Evolutionary conservation across 1,140 invertebrate genomes (phyloP).

Genomic region (Drosophila tsacasi): DNA sequence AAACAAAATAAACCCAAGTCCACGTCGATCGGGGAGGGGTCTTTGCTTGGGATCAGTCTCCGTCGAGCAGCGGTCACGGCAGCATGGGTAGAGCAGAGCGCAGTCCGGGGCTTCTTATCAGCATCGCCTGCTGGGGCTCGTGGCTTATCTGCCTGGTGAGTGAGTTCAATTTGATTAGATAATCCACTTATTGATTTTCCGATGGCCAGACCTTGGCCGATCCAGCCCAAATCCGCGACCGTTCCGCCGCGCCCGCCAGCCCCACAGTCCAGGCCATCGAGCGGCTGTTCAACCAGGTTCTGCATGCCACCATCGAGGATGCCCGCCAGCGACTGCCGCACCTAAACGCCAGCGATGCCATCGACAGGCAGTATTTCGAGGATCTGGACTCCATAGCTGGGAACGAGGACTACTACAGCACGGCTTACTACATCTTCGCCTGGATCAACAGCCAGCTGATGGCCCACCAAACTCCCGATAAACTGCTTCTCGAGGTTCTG

Average conservation of each 20-base stretch:
- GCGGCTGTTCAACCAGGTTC: slow-evolving; percentile 57
- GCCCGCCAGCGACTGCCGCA: slow-evolving; percentile 17
- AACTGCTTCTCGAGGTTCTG: slow-evolving; percentile 40
- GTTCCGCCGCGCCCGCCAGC: background rate
- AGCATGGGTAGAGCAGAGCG: slow-evolving; percentile 42
- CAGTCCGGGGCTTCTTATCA: slow-evolving; percentile 35
- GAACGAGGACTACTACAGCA: slow-evolving; percentile 59
- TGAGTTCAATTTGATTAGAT: slow-evolving; percentile 16
- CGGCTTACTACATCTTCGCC: slow-evolving; percentile 58
- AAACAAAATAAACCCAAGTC: slow-evolving; percentile 58
- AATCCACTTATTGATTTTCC: slow-evolving; percentile 19
- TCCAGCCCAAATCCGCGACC: background rate
- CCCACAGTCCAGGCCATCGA: slow-evolving; percentile 42
- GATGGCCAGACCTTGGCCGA: slow-evolving; percentile 23
- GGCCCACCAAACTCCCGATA: slow-evolving; percentile 13
- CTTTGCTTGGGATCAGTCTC: slow-evolving; percentile 28
- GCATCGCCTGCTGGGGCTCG: slow-evolving; percentile 15
- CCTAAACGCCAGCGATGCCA: slow-evolving; percentile 44
- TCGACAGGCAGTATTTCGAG: slow-evolving; percentile 60
- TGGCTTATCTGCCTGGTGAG: slow-evolving; percentile 41
- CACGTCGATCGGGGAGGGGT: slow-evolving; percentile 6
- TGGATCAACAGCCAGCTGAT: slow-evolving; percentile 53
- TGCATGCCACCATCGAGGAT: slow-evolving; percentile 42
- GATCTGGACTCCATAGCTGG: slow-evolving; percentile 42
- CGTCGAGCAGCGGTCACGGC: slow-evolving; percentile 31